Evolutionary conservation across 37 sponge, comb jelly and placozoan species (phyloP).

Genomic region (Mnemiopsis leidyi): DNA sequence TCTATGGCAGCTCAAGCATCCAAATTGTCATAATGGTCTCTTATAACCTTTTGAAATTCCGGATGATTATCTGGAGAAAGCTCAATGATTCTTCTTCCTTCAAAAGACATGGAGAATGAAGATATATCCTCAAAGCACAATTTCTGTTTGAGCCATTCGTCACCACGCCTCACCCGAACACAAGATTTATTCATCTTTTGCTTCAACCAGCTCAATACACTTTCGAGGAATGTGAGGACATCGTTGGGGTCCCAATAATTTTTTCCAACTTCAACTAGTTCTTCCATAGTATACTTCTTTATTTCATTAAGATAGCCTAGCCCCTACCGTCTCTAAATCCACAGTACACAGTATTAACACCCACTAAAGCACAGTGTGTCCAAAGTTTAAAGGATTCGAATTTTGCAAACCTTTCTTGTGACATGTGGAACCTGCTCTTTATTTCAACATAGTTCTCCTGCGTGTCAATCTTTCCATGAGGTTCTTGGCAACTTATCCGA

Average conservation of each 20-base stretch:
- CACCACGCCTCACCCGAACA: neutral
- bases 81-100: neutral
- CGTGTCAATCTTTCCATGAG: too few species aligned
- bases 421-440: neutral
- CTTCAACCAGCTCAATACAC: neutral
- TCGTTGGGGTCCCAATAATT: conserved; percentile 7
- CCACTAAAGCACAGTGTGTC: neutral
- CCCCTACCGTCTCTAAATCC: neutral
- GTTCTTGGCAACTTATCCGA: neutral
- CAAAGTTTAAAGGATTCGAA: neutral
- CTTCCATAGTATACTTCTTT: conserved; percentile 4
- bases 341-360: neutral
- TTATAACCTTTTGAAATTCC: neutral
- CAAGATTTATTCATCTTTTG: neutral
- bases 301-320: neutral
- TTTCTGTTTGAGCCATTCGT: neutral
- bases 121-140: neutral
- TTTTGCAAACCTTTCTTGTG: neutral
- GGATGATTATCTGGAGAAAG: neutral
- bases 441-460: neutral
- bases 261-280: neutral
- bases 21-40: neutral
- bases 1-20: neutral
- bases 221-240: neutral
- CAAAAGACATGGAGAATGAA: neutral